Evolutionary conservation across 53 echinoderm and acorn worm species (phyloP), one percentile per base, ranked within the genome.

Genomic region (Holothuria scabra): DNA sequence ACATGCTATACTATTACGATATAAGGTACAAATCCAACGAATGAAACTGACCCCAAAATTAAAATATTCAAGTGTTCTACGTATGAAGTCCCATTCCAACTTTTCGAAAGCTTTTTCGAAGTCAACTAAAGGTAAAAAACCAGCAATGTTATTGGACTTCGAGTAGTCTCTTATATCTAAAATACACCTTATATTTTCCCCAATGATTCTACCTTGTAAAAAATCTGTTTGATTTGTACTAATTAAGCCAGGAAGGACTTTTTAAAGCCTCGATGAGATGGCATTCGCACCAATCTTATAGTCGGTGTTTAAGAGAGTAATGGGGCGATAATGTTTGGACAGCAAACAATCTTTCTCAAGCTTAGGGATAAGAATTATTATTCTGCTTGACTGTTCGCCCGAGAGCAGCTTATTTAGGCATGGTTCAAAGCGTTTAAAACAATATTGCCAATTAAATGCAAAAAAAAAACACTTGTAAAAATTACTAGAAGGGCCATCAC

Each of bases 181-280:
- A 44, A 44, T 68, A 34, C n/a, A 68, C 32, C 68, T 68, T 1
- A 68, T 18, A 41, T 68, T 41, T 68, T 68, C 68, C 5, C 68
- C 68, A 68, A 68, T 68, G 16, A 41, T 33, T 19, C 68, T 32
- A 20, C 13, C 13, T 22, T 16, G 16, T 0, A 68, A 13, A 18
- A 68, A 68, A 11, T 35, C 68, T 41, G 70, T 70, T 24, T 21
- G 70, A 19, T 70, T 35, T 38, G 37, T 3, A 11, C 70, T 24
- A 19, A 21, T 38, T 5, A 70, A 10, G 8, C 16, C 12, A 12
- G 67, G 28, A 20, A 67, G 13, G 11, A 32, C 67, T 33, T 30
- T 30, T 12, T 66, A 28, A 28, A 34, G 33, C 28, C 67, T 29
- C 8, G 31, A 19, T 12, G 33, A 10, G 48, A 48, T 48, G 48